A percentile compares a stretch with the other conserved stretches of the same genome.
These are phyloP conservation scores for Mesitornis unicolor DNA, from an alignment of 2,113 vertebrate species.

Conservation along the genomic window DNA sequence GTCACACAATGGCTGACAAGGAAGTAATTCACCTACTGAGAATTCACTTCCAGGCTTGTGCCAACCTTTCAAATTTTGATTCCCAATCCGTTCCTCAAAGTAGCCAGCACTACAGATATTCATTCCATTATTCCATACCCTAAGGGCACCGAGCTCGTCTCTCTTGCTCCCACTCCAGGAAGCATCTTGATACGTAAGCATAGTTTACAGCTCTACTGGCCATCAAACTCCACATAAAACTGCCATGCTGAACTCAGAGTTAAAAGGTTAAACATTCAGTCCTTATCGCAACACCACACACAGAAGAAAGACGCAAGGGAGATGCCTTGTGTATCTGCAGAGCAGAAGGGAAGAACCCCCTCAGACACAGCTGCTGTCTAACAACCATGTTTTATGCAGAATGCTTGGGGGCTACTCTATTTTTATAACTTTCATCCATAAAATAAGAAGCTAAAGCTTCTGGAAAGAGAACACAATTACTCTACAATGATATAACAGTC, in stretches of 20 bases:
- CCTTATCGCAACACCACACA: neutral
- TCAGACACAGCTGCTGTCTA: neutral
- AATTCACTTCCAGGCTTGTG: neutral
- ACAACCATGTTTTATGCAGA: constrained; percentile 21
- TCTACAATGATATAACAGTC: neutral
- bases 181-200: neutral
- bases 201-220: neutral
- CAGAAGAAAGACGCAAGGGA: neutral
- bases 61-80: neutral
- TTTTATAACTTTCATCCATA: constrained; percentile 23
- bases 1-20: neutral
- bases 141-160: neutral
- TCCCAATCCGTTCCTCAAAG: neutral
- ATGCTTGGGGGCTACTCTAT: neutral
- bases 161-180: neutral
- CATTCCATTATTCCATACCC: neutral
- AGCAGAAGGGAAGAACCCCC: neutral
- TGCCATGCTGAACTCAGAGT: neutral
- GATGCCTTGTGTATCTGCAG: neutral
- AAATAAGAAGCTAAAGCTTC: constrained; percentile 16
- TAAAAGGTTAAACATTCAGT: neutral
- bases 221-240: neutral
- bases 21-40: neutral
- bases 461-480: constrained; percentile 23
- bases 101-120: neutral